phyloP scores from a whole-genome alignment of 1,140 invertebrate species.

The Plutomurus gul region DNA sequence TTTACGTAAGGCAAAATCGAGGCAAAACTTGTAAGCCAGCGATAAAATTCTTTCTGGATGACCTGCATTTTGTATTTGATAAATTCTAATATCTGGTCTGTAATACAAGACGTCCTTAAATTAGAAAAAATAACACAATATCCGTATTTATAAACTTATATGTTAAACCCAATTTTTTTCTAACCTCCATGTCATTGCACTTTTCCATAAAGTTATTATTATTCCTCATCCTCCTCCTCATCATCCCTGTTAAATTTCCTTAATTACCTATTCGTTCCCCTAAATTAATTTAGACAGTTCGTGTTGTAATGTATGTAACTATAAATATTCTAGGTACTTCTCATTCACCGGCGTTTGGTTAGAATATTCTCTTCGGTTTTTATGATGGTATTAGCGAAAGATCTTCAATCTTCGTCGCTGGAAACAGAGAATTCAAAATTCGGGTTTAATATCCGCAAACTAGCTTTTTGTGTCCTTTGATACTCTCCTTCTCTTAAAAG shows the following conservation, averaged over 20 bases:
- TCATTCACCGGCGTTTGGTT: constrained; percentile 9
- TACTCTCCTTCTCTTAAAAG: constrained; percentile 45
- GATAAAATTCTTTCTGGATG: constrained; percentile 15
- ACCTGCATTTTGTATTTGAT: neutral
- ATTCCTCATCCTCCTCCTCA: neutral
- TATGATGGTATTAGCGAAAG: neutral
- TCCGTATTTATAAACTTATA: constrained; percentile 1
- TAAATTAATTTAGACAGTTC: neutral
- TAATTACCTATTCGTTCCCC: neutral
- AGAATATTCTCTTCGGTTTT: neutral
- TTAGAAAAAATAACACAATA: neutral
- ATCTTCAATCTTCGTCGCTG: neutral
- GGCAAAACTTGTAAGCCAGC: neutral
- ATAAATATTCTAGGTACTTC: constrained; percentile 4
- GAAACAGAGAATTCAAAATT: neutral
- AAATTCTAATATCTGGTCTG: too few species aligned
- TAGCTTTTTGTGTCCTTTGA: constrained; percentile 49
- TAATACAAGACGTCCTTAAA: neutral
- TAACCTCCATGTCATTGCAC: constrained; percentile 10
- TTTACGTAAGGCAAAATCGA: constrained; percentile 5
- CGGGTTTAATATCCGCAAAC: neutral
- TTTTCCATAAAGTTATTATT: neutral
- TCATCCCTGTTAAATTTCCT: neutral
- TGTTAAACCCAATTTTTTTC: neutral
- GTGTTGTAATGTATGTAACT: neutral